Percentiles rank a stretch among this genome's conserved stretches.
Conservation (phyloP, 2,797 vertebrate genomes). For the Ctenochaetus hawaiiensis region DNA sequence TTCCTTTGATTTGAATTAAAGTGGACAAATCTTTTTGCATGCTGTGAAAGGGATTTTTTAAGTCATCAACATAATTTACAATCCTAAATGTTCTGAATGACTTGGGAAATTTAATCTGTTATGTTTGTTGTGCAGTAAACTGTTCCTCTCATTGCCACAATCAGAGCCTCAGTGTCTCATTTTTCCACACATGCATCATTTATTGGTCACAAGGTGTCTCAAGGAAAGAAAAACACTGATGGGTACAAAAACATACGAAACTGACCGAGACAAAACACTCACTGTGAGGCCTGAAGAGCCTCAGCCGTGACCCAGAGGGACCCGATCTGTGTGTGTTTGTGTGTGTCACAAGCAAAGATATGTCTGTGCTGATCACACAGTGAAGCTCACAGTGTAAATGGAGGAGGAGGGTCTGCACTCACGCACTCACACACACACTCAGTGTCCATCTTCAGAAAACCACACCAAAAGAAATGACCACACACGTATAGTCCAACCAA, state of each 20-base stretch:
- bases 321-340: slow-evolving; percentile 10
- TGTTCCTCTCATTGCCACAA: not conserved
- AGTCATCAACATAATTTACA: not conserved
- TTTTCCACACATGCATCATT: not conserved
- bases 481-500: slow-evolving; percentile 51
- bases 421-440: not conserved
- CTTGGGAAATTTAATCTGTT: not conserved
- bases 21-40: not conserved
- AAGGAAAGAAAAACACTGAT: slow-evolving; percentile 44
- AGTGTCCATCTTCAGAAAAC: slow-evolving; percentile 8
- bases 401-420: slow-evolving; percentile 22
- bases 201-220: slow-evolving; percentile 16
- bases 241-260: slow-evolving; percentile 4
- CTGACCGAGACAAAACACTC: slow-evolving; percentile 53
- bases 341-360: slow-evolving; percentile 11
- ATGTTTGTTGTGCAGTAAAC: not conserved
- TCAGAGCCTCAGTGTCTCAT: not conserved
- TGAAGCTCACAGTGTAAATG: slow-evolving; percentile 18
- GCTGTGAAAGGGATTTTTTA: not conserved
- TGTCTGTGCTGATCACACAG: slow-evolving; percentile 22
- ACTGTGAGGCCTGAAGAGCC: slow-evolving; percentile 20
- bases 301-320: slow-evolving; percentile 39
- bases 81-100: not conserved
- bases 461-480: slow-evolving; percentile 50
- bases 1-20: slow-evolving; percentile 18